These are phyloP conservation scores for Zele albiditarsus DNA, from an alignment of 2,888 invertebrate genomes.

Conservation along the genomic window DNA sequence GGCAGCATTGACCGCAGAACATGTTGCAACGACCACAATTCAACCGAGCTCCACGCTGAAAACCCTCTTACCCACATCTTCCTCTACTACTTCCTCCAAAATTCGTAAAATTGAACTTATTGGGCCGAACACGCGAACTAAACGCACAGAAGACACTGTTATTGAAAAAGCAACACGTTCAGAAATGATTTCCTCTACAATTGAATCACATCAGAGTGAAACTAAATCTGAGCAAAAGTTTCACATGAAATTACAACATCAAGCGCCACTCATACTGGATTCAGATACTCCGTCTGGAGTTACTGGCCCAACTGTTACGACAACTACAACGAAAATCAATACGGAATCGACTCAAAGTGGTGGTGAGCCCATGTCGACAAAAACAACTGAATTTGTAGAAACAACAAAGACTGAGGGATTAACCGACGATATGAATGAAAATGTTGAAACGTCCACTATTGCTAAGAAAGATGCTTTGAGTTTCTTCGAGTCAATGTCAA, in stretches of 20 bases:
- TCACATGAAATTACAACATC: constrained; percentile 71
- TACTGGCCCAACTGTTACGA: constrained; percentile 47
- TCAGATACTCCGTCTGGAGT: constrained; percentile 32
- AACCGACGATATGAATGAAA: constrained; percentile 65
- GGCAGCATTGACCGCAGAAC: constrained; percentile 64
- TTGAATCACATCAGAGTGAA: constrained; percentile 68
- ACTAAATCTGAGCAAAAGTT: constrained; percentile 71
- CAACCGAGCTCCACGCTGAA: constrained; percentile 64
- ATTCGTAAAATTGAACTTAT: constrained; percentile 61
- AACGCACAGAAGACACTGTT: constrained; percentile 43
- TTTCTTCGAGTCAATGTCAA: constrained; percentile 80
- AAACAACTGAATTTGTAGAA: constrained; percentile 48
- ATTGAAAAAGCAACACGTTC: constrained; percentile 62
- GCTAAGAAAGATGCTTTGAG: constrained; percentile 79
- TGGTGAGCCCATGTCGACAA: constrained; percentile 48
- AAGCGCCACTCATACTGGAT: constrained; percentile 62
- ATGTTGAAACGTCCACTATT: constrained; percentile 77
- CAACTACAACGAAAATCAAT: constrained; percentile 48
- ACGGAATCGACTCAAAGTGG: constrained; percentile 47
- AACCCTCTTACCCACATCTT: constrained; percentile 55
- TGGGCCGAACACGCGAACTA: constrained; percentile 49
- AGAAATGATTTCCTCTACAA: constrained; percentile 68
- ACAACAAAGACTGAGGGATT: constrained; percentile 45
- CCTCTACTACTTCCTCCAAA: constrained; percentile 53
- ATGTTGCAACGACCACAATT: constrained; percentile 64